These are phyloP conservation scores for Dione vanillae DNA, from an alignment of 2,888 invertebrate genomes.

Conservation along the genomic window DNA sequence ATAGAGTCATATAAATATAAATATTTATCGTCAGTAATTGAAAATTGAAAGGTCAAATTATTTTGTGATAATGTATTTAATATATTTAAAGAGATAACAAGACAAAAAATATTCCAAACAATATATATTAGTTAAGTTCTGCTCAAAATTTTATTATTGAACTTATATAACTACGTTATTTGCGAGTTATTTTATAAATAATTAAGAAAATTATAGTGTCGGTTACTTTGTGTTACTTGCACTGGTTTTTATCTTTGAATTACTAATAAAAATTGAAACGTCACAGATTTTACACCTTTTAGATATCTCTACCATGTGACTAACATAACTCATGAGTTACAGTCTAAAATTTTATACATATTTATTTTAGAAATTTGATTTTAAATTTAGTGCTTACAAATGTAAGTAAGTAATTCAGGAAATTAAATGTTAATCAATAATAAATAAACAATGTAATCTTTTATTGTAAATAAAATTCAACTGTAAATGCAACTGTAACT, in stretches of 20 bases:
- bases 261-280: not conserved
- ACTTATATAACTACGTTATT: not conserved
- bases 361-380: no score
- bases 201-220: not conserved
- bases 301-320: not conserved
- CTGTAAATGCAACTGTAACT: no score
- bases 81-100: conserved; percentile 21
- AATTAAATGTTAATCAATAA: no score
- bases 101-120: conserved; percentile 15
- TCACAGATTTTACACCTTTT: not conserved
- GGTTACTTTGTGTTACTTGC: not conserved
- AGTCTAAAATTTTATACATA: no score
- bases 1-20: conserved; percentile 39
- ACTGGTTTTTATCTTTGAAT: not conserved
- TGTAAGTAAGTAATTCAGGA: no score
- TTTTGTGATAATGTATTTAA: conserved; percentile 38
- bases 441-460: no score
- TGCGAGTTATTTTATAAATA: not conserved
- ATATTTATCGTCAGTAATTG: conserved; percentile 41
- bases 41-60: conserved; percentile 41
- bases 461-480: no score
- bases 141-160: not conserved
- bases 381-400: no score
- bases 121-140: conserved; percentile 14
- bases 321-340: not conserved